Base-by-base conservation (phyloP, 1,140 invertebrate genomes). In the Leucophenga varia region DNA sequence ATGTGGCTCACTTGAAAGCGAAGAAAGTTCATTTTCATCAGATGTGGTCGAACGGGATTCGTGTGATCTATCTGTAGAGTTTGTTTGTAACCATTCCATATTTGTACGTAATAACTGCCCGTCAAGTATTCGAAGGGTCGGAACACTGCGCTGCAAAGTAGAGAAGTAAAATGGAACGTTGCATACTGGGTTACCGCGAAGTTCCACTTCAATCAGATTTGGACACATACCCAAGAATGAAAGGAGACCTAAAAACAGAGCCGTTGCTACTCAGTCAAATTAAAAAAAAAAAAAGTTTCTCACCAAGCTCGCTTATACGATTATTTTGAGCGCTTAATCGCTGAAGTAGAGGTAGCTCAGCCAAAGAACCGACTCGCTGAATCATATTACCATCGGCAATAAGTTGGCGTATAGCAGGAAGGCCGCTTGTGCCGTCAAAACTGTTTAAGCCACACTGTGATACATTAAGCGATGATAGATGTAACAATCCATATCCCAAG, bases 391-490 rank as follows among this genome's bases (percentile, higher is more conserved):
- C 79, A 20, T 80, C 75, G 0, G 84, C 84, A 52, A 82, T 76
- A 1, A 87, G 65, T 40, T 85, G 82, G 22, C 80, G 70, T 14
- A 87, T 57, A 38, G 76, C 78, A 3, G 81, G 75, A 19, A 86
- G 55, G 0, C 82, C 85, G 69, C 80, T 81, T 8, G 84, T 79
- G 2, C 85, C 84, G 59, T 88, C 85, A 32, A 88, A 76, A 52
- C 77, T 81, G 8, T 76, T 80, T 13, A 88, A 60, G 1, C 81
- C 80, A 55, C 86, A 88, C 22, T 81, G 79, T 50, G 80, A 81
- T n/a, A 87, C 79, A 49, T 81, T 83, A 12, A 87, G 67, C 32
- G 81, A 75, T 72, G 81, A 76, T 2, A 82, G 64, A 59, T 82
- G 79, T 21, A 78, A 74, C 19, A 88, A 71, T 7, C 79, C 80